Base-by-base conservation (phyloP, 2,888 invertebrate genomes). In the Microctonus brassicae region DNA sequence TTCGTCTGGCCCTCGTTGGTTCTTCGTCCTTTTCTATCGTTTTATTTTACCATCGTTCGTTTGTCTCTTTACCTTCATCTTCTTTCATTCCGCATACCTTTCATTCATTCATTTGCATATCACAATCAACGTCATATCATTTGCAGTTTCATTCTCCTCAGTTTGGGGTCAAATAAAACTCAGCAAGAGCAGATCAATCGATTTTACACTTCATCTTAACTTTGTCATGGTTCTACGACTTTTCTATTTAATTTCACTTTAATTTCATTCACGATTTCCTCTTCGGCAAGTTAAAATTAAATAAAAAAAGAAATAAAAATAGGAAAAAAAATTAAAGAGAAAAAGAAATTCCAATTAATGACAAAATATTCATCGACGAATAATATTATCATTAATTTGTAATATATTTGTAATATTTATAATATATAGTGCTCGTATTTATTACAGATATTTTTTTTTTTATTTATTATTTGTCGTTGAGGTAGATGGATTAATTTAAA, bases 101-200 rank as follows among this genome's bases (percentile, higher is more conserved):
- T 62, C 29, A 34, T 29, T 29, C n/a, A 20, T 65, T 39, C 75
- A 84, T 86, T 86, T 86, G 83, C 86, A 85, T 86, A 83, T 84
- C 83, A 83, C 82, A 83, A 83, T 84, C 83, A 82, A 82, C 81
- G 82, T 83, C 84, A 84, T 84, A 85, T 86, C 82, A 80, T 81
- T 82, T 81, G 82, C 80, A 79, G 79, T 79, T 72, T 58, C 63
- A 66, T 70, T 29, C 24, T 61, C 42, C 65, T 60, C 58, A 63
- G 63, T 53, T 47, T 33, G 13, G 33, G 61, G 53, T 67, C 55
- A 55, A 71, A 67, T 47, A 22, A 64, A 26, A 42, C 22, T 62
- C 62, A 24, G 3, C 39, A 9, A 36, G 17, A 17, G 26, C 10
- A 10, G n/a, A 17, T 34, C 58, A 29, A 26, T 58, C 58, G 29